Percentiles rank a stretch among this genome's conserved stretches.
These are phyloP conservation scores for Eristalis pertinax DNA, from an alignment of 2,888 invertebrate genomes.

Conservation along the genomic window DNA sequence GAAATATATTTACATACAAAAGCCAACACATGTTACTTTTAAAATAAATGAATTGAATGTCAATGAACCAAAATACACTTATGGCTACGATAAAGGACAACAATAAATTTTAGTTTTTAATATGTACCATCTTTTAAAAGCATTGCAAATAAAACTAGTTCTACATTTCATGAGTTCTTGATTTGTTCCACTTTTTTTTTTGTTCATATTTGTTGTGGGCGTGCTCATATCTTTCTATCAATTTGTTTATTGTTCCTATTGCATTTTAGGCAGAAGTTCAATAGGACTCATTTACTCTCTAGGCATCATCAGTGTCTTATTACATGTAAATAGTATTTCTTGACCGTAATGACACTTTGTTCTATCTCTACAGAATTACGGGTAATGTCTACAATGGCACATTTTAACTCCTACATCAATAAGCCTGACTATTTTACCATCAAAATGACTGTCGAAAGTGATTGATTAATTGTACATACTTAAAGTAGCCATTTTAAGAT, in stretches of 20 bases:
- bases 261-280: no score
- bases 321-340: no score
- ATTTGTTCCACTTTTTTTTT: not conserved
- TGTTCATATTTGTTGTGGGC: not conserved
- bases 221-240: not conserved
- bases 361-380: no score
- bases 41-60: conserved; percentile 22
- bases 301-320: no score
- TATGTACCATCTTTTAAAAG: not conserved
- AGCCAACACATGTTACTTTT: conserved; percentile 1
- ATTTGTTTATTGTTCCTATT: not conserved
- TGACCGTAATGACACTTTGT: no score
- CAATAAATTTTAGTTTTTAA: not conserved
- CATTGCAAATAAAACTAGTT: not conserved
- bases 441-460: no score
- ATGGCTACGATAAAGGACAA: not conserved
- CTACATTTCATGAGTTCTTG: not conserved
- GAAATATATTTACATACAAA: conserved; percentile 15
- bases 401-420: no score
- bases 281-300: no score
- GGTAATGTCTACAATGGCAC: no score
- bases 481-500: no score
- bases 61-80: not conserved
- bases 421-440: no score
- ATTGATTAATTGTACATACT: no score